Conservation (phyloP, 2,888 invertebrate genomes). For the Drosophila cognata region DNA sequence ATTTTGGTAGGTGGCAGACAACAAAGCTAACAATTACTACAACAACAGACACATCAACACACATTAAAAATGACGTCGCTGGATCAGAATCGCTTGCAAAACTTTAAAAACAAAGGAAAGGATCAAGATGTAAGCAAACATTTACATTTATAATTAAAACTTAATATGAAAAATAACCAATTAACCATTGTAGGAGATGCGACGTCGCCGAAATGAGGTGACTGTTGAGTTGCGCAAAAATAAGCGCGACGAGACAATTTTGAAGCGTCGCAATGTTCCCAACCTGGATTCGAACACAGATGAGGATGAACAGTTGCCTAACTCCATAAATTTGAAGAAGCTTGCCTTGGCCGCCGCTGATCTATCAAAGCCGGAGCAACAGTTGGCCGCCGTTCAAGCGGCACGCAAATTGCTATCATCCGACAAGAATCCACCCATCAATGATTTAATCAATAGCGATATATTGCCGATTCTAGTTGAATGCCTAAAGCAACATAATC, state of each 20-base stretch:
- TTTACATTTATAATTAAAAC: conserved; percentile 66
- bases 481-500: conserved; percentile 94
- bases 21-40: conserved; percentile 6
- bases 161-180: not conserved
- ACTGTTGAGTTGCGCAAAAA: conserved; percentile 98
- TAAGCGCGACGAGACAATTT: conserved; percentile 98
- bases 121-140: conserved; percentile 95
- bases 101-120: conserved; percentile 99
- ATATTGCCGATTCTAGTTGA: conserved; percentile 97
- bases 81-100: conserved; percentile 91
- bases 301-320: conserved; percentile 90
- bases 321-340: conserved; percentile 90
- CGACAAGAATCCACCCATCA: conserved; percentile 99
- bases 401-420: conserved; percentile 98
- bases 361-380: conserved; percentile 91
- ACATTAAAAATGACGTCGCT: conserved; percentile 79
- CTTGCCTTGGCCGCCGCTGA: conserved; percentile 95
- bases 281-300: conserved; percentile 92
- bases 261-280: conserved; percentile 98
- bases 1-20: conserved; percentile 34
- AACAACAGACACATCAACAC: conserved; percentile 15
- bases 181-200: conserved; percentile 91
- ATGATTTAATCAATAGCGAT: conserved; percentile 96
- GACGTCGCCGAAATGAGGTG: conserved; percentile 97
- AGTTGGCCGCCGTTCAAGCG: conserved; percentile 96